A percentile compares a stretch with the other conserved stretches of the same genome.
Evolutionary conservation across 35 echinoderm and acorn worm genomes (phyloP).

Genomic region (Ptychodera flava): DNA sequence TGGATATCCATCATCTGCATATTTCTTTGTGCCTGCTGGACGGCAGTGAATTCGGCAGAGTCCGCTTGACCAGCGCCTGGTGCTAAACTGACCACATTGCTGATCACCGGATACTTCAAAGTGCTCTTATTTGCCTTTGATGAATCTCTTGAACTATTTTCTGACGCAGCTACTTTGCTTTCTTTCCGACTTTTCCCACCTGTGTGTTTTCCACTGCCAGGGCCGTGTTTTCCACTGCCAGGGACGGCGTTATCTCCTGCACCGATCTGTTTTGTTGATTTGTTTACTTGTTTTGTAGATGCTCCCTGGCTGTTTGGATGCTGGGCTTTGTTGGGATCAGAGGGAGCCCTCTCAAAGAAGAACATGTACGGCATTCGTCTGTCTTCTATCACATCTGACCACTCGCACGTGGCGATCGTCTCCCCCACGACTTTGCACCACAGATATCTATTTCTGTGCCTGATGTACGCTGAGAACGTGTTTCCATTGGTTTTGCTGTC

Average conservation of each 20-base stretch:
- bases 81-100: not conserved
- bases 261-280: not conserved
- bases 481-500: not conserved
- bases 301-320: not conserved
- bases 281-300: not conserved
- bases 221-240: not conserved
- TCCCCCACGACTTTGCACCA: too few species aligned
- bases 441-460: not conserved
- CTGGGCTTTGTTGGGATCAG: not conserved
- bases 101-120: not conserved
- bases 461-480: not conserved
- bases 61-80: not conserved
- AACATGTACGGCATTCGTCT: not conserved
- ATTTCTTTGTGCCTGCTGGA: not conserved
- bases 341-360: not conserved
- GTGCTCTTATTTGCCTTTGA: too few species aligned
- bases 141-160: not conserved
- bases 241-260: not conserved
- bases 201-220: not conserved
- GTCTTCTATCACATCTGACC: too few species aligned
- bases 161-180: not conserved
- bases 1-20: not conserved
- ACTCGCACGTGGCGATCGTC: too few species aligned
- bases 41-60: not conserved
- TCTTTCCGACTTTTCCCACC: not conserved